phyloP scores from a whole-genome alignment of 1,140 invertebrate genomes.

The Habropoda laboriosa region DNA sequence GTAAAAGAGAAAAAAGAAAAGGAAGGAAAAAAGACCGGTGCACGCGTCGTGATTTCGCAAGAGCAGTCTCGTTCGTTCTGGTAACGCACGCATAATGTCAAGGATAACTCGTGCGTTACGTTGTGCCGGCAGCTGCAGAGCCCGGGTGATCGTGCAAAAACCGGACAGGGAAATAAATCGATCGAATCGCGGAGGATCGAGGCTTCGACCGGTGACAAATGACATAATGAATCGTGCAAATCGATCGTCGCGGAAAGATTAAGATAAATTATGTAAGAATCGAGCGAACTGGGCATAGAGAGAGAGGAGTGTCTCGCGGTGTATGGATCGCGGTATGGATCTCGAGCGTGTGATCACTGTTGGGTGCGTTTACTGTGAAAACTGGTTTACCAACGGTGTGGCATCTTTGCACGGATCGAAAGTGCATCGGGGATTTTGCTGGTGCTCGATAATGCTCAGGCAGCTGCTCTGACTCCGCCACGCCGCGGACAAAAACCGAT shows the following conservation, averaged over 20 bases:
- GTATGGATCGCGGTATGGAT: neutral
- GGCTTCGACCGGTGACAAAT: slow-evolving; percentile 26
- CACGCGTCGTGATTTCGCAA: slow-evolving; percentile 66
- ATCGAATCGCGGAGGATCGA: neutral
- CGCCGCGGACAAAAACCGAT: slow-evolving; percentile 35
- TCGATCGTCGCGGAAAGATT: slow-evolving; percentile 47
- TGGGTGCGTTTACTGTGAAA: neutral
- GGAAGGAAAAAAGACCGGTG: too few relatives aligned
- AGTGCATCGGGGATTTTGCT: slow-evolving; percentile 13
- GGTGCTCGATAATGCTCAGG: slow-evolving; percentile 5
- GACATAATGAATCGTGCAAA: slow-evolving; percentile 46
- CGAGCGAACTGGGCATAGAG: neutral
- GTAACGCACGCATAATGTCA: slow-evolving; percentile 77
- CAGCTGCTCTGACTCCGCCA: slow-evolving; percentile 20
- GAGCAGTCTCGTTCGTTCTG: slow-evolving; percentile 57
- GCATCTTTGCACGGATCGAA: slow-evolving; percentile 34
- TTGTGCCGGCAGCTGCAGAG: slow-evolving; percentile 70
- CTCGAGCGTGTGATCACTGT: neutral
- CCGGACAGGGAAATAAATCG: slow-evolving; percentile 8
- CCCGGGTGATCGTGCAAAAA: slow-evolving; percentile 11
- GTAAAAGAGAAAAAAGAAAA: slow-evolving; percentile 18
- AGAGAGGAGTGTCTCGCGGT: neutral
- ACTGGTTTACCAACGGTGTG: slow-evolving; percentile 31
- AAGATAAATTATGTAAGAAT: slow-evolving; percentile 43
- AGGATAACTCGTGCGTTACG: slow-evolving; percentile 76